Evolutionary conservation across 1,140 invertebrate species (phyloP), one percentile per base, ranked within the genome.

Genomic region (Probaryconus sp.): DNA sequence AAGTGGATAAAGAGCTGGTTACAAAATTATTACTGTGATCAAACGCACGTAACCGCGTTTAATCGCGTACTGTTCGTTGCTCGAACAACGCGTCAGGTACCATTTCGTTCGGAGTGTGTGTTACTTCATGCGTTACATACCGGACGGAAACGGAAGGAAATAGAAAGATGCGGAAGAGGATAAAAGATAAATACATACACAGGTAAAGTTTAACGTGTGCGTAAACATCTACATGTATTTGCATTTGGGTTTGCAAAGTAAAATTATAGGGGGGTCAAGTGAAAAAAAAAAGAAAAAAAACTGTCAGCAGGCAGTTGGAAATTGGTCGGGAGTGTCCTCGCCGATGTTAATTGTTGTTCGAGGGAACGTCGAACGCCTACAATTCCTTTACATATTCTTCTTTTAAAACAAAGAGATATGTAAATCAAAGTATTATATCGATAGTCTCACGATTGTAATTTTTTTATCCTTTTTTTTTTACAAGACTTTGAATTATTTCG

Each of bases 121-220:
- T 60, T 77, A 72, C 81, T 55, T 83, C 81, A 82, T 80, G 83
- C 80, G 82, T 76, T 72, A 83, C 81, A 74, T 65, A 76, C 77
- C 74, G 77, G 67, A 85, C 76, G 78, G 79, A 84, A 85, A 85
- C 85, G 86, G 86, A 88, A 88, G 86, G 86, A 88, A 88, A 76
- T 84, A 74, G 79, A 78, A 77, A 80, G 77, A 78, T 77, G 63
- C 72, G 73, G 72, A 80, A 80, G 40, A 74, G 70, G 68, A 56
- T 71, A 76, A 68, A 68, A 40, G 55, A 61, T 56, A 68, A 70
- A 70, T 30, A 35, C 28, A 38, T 30, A 11, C 14, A 5, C 26
- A 43, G 5, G 20, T 43, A 21, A 24, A 24, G 26, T 24, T 24
- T 10, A 16, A 11, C 18, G 40, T 18, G 40, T 16, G 40, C 21